These are phyloP conservation scores for Actinernus sp. DNA, from an alignment of 92 coral and sea anemone genomes.

Conservation along the genomic window DNA sequence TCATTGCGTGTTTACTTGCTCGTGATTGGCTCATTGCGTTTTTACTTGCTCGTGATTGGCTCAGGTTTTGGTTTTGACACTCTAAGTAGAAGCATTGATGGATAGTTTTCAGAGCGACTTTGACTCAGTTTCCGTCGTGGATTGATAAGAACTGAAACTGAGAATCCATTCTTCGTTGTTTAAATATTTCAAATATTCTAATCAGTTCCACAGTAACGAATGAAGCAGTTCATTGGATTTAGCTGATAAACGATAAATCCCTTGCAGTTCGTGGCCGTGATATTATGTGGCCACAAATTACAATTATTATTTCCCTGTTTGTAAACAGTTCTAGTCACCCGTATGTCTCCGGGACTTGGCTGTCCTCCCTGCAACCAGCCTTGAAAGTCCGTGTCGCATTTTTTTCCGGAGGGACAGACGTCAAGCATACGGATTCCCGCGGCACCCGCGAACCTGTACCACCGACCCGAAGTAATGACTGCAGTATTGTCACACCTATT, in stretches of 20 bases:
- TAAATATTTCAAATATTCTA: too few species aligned
- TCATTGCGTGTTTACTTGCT: too few species aligned
- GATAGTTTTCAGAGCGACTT: too few species aligned
- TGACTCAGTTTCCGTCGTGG: too few species aligned
- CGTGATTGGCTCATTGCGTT: too few species aligned
- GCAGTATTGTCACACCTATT: constrained; percentile 10
- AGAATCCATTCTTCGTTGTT: too few species aligned
- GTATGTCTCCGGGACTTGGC: constrained; percentile 37
- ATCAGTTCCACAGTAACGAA: constrained; percentile 53
- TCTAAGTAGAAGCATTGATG: too few species aligned
- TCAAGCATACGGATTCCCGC: constrained; percentile 48
- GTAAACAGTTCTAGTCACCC: constrained; percentile 15
- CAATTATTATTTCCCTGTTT: constrained; percentile 5
- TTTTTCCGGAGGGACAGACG: constrained; percentile 12
- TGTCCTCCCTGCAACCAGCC: constrained; percentile 34
- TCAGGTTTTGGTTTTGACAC: too few species aligned
- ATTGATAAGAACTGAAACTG: too few species aligned
- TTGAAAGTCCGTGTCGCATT: constrained; percentile 30
- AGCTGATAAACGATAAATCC: constrained; percentile 42
- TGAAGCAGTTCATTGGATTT: constrained; percentile 4
- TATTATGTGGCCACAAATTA: not conserved
- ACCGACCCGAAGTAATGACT: constrained; percentile 5
- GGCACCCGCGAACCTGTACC: constrained; percentile 49
- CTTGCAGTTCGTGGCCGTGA: constrained; percentile 40
- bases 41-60: too few species aligned